Percentiles rank a stretch among this genome's conserved stretches.
Conservation (phyloP, 2,113 vertebrate genomes). For the Cisticola juncidis region DNA sequence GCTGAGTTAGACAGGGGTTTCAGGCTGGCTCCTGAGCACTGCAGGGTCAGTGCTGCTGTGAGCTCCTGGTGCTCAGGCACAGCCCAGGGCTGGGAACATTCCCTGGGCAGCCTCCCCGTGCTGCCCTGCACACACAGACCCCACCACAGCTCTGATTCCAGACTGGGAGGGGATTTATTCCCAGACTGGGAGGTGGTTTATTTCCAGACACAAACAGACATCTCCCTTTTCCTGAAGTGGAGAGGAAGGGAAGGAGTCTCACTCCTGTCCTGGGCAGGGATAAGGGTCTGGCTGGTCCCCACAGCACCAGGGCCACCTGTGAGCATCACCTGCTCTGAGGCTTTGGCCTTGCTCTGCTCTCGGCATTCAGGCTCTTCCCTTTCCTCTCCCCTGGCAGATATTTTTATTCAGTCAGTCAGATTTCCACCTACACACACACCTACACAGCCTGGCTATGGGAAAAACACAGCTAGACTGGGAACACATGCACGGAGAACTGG, state of each 20-base stretch:
- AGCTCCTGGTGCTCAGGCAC: background rate
- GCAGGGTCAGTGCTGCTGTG: background rate
- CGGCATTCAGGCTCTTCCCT: background rate
- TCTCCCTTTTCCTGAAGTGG: background rate
- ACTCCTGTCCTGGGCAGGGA: background rate
- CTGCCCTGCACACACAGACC: background rate
- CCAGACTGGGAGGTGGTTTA: background rate
- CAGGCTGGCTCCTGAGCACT: background rate
- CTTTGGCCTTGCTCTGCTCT: background rate
- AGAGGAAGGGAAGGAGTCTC: background rate
- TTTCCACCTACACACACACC: constrained; percentile 43
- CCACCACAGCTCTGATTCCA: background rate
- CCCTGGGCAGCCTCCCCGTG: background rate
- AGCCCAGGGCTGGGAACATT: background rate
- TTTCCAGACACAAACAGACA: background rate
- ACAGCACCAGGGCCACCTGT: background rate
- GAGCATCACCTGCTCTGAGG: background rate
- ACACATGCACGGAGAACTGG: background rate
- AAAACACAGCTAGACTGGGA: constrained; percentile 26
- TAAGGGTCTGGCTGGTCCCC: background rate
- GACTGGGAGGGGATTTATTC: background rate
- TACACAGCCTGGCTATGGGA: background rate
- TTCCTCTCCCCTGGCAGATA: background rate
- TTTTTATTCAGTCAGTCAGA: constrained; percentile 11
- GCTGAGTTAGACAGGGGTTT: background rate